Base-by-base conservation (phyloP, 2,797 vertebrate species). In the Hemibagrus guttatus region DNA sequence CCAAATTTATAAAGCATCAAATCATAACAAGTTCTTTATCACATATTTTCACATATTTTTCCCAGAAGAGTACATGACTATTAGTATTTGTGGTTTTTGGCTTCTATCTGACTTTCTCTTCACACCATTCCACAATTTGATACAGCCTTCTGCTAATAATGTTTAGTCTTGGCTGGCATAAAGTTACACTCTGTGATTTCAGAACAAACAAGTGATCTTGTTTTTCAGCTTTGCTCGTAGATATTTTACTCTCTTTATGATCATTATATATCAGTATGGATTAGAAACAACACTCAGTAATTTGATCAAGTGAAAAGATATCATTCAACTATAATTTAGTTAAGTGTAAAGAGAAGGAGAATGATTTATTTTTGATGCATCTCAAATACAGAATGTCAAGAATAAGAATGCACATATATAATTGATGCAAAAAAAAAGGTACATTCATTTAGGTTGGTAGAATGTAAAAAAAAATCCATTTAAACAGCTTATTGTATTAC, bases 131-230 rank as follows among this genome's bases (percentile, higher is more conserved):
- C 79, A 68, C 83, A 85, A 82, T 82, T 85, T 85, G 78, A 31
- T 82, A 68, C 35, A 71, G 86, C 84, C 84, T 85, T 76, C 87
- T 88, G 87, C 46, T 85, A 88, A 85, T 82, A 82, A 81, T 81
- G 78, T 76, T 85, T 69, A 75, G 81, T 52, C 76, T 84, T 54
- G 66, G 86, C 76, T 87, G 72, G 42, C 83, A 66, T 61, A 52
- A 87, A 85, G 86, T 61, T 84, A 87, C 76, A 81, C 76, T 81
- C 63, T 72, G 56, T 81, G 76, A 87, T 74, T 84, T 87, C 19
- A 81, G 31, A 74, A 81, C 76, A 71, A 84, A 28, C 76, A 81
- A 61, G 64, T 54, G 56, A 31, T 68, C 61, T 16, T n/a, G 42
- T 35, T 31, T 39, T 86, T 46, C 23, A 83, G 74, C 52, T 54